phyloP scores from a whole-genome alignment of 2,888 invertebrate genomes.

The Drosophila kambysellisi region DNA sequence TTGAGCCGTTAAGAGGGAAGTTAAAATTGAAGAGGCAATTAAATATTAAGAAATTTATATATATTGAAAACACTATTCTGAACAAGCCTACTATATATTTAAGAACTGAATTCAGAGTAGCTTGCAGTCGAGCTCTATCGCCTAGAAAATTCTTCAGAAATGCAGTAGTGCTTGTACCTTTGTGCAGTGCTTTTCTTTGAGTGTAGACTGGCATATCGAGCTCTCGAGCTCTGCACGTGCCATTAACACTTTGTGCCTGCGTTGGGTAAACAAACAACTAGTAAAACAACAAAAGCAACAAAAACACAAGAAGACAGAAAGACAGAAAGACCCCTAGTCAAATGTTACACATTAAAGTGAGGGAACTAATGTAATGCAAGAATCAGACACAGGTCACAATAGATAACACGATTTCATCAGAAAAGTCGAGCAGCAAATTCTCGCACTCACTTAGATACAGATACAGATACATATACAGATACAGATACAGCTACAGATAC shows the following conservation, averaged over 20 bases:
- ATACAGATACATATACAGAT: constrained; percentile 2
- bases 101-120: not conserved
- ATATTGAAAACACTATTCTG: not conserved
- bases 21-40: too few relatives aligned
- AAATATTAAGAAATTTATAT: too few relatives aligned
- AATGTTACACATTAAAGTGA: constrained; percentile 28
- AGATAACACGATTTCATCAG: constrained; percentile 75
- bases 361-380: constrained; percentile 7
- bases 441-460: constrained; percentile 38
- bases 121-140: not conserved
- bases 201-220: constrained; percentile 5
- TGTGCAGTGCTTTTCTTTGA: not conserved
- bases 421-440: constrained; percentile 55
- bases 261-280: constrained; percentile 39
- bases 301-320: constrained; percentile 4
- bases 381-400: constrained; percentile 18
- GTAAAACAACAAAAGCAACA: constrained; percentile 15
- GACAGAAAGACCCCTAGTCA: constrained; percentile 4
- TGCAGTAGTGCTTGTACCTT: not conserved
- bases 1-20: too few relatives aligned
- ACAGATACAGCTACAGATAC: constrained; percentile 21
- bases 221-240: constrained; percentile 70
- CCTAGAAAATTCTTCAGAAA: not conserved
- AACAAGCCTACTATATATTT: not conserved
- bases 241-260: constrained; percentile 77